These are phyloP conservation scores for Nothoprocta perdicaria DNA, from an alignment of 2,113 vertebrate genomes.

Conservation along the genomic window DNA sequence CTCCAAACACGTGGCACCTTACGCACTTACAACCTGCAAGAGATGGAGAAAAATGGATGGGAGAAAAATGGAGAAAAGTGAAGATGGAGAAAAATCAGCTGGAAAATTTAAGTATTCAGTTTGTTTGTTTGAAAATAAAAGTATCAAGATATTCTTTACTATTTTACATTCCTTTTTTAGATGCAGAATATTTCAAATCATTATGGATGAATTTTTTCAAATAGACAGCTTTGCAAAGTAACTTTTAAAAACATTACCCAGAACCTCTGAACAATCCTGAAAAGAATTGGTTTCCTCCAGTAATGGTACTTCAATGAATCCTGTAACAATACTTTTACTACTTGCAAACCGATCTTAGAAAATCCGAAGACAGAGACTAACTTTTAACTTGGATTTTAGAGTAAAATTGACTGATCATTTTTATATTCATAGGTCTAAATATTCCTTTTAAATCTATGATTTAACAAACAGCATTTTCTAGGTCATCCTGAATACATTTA, in stretches of 20 bases:
- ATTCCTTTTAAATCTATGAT: not conserved
- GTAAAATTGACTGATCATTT: not conserved
- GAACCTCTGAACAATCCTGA: not conserved
- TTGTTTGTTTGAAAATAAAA: not conserved
- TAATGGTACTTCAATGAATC: not conserved
- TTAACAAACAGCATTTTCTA: not conserved
- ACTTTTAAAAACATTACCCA: not conserved
- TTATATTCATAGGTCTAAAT: not conserved
- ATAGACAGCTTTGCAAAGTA: not conserved
- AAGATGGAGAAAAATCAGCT: not conserved
- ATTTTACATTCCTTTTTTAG: not conserved
- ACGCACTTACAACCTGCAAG: not conserved
- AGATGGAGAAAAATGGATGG: no score
- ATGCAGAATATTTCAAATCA: not conserved
- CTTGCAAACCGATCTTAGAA: not conserved
- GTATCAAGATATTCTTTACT: not conserved
- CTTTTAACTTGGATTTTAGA: not conserved
- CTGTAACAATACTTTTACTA: not conserved
- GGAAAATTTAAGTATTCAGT: not conserved
- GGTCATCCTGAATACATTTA: not conserved
- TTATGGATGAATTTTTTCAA: not conserved
- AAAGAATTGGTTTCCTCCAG: not conserved
- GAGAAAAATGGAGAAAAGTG: no score
- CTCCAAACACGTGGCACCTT: not conserved
- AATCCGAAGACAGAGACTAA: not conserved